Evolutionary conservation across 2,797 vertebrate genomes (phyloP).

Genomic region (Leptoclinus maculatus): DNA sequence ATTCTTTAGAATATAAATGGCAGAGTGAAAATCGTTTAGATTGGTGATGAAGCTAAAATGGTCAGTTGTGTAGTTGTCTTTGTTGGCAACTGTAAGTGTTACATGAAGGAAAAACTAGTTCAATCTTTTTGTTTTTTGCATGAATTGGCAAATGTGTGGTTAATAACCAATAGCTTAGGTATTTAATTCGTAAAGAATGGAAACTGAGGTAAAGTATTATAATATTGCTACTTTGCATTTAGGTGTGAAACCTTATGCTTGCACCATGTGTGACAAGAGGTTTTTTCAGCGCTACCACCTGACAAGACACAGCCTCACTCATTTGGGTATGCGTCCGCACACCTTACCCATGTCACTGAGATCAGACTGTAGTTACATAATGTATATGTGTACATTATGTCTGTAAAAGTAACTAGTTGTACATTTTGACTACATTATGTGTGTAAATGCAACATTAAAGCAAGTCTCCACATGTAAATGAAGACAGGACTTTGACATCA

Average conservation of each 20-base stretch:
- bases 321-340: slow-evolving; percentile 84
- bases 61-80: slow-evolving; percentile 14
- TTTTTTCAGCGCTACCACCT: slow-evolving; percentile 88
- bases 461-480: slow-evolving; percentile 15
- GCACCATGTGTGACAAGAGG: slow-evolving; percentile 87
- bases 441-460: slow-evolving; percentile 28
- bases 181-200: slow-evolving; percentile 47
- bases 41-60: slow-evolving; percentile 7
- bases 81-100: slow-evolving; percentile 1
- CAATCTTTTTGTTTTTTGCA: slow-evolving; percentile 57
- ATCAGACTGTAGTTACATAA: slow-evolving; percentile 50
- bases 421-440: slow-evolving; percentile 29
- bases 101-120: slow-evolving; percentile 17
- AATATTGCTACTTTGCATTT: slow-evolving; percentile 79
- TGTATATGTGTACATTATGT: slow-evolving; percentile 12
- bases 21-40: not conserved
- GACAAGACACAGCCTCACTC: slow-evolving; percentile 86
- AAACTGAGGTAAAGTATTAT: slow-evolving; percentile 66
- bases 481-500: slow-evolving; percentile 67
- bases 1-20: not conserved
- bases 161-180: slow-evolving; percentile 69
- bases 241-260: slow-evolving; percentile 88
- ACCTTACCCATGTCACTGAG: slow-evolving; percentile 74
- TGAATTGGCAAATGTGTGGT: slow-evolving; percentile 75
- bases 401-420: slow-evolving; percentile 21